These are phyloP conservation scores for Arrhopalites spinosus DNA, from an alignment of 2,888 invertebrate genomes.

Conservation along the genomic window DNA sequence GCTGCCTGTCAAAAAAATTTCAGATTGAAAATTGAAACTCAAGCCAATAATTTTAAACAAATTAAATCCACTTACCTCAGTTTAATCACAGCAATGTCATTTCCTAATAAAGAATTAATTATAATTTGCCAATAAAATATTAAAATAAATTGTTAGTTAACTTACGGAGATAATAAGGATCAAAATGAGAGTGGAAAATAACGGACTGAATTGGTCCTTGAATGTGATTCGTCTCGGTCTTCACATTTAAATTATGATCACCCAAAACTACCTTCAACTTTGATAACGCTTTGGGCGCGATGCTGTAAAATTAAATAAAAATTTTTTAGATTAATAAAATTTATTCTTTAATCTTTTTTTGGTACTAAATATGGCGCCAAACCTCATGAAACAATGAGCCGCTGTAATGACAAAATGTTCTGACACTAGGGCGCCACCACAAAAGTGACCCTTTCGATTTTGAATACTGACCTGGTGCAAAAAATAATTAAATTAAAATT, in stretches of 20 bases:
- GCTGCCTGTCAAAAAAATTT: too few species aligned
- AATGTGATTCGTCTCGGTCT: constrained; percentile 49
- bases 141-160: too few species aligned
- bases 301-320: too few species aligned
- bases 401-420: constrained; percentile 58
- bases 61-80: too few species aligned
- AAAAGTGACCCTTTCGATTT: constrained; percentile 59
- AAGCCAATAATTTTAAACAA: too few species aligned
- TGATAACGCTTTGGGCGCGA: constrained; percentile 47
- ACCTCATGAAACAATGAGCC: constrained; percentile 54
- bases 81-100: constrained; percentile 60
- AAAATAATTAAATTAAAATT: too few species aligned
- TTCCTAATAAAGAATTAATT: too few species aligned
- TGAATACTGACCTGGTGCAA: constrained; percentile 59
- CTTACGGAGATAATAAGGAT: constrained; percentile 59
- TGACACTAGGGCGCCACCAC: constrained; percentile 60
- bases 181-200: constrained; percentile 59
- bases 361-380: too few species aligned
- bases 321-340: too few species aligned
- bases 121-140: too few species aligned
- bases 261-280: constrained; percentile 55
- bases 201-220: constrained; percentile 57
- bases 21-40: too few species aligned
- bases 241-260: constrained; percentile 58
- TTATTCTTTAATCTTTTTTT: too few species aligned